Percentiles rank a stretch among this genome's conserved stretches.
These are phyloP conservation scores for Lucilia cuprina DNA, from an alignment of 1,140 invertebrate genomes.

Conservation along the genomic window DNA sequence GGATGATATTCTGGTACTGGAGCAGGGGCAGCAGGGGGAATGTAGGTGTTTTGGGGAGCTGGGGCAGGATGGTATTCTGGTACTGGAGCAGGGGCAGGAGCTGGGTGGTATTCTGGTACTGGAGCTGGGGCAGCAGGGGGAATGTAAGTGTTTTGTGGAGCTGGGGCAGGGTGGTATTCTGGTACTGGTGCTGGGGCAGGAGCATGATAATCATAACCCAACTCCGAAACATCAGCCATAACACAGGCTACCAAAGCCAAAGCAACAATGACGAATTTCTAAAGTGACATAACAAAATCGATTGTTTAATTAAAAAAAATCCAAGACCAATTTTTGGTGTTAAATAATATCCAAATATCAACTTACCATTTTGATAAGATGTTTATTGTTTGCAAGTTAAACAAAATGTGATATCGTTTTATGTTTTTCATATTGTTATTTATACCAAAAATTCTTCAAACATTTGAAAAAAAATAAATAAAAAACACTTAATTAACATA, in stretches of 20 bases:
- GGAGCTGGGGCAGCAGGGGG: slow-evolving; percentile 7
- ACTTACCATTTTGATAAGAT: slow-evolving; percentile 8
- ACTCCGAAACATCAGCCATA: slow-evolving; percentile 32
- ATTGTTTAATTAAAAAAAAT: neutral
- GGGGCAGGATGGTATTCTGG: neutral
- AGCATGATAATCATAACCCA: slow-evolving; percentile 37
- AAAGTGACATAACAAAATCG: neutral
- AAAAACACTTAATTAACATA: too few species aligned
- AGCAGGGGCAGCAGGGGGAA: neutral
- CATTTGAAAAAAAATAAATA: too few species aligned
- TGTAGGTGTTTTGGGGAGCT: neutral
- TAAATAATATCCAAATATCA: neutral
- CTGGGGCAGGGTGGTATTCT: neutral
- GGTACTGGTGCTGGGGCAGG: neutral
- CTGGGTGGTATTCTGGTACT: neutral
- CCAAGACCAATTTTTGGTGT: too few species aligned
- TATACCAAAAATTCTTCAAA: neutral
- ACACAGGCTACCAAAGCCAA: slow-evolving; percentile 27
- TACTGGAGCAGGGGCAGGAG: neutral
- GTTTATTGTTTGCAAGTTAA: neutral
- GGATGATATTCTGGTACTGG: neutral
- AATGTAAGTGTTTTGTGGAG: slow-evolving; percentile 15
- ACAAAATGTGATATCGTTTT: neutral
- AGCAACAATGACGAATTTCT: slow-evolving; percentile 35
- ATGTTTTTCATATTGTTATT: neutral